phyloP scores from a whole-genome alignment of 1,140 invertebrate species.

The Pantala flavescens region DNA sequence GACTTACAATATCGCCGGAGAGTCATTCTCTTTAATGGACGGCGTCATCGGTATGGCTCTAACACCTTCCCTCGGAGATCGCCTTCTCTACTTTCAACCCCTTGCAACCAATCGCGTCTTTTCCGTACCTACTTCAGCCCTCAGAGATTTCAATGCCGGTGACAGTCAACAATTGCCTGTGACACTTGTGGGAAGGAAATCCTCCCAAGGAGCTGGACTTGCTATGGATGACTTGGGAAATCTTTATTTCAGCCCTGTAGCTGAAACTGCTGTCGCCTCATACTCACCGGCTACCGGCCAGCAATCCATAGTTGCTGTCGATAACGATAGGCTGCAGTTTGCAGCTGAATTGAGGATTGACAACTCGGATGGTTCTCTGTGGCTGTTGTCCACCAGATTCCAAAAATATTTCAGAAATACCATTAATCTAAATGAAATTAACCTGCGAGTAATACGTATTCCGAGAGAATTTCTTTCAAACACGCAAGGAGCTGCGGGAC shows the following conservation, averaged over 20 bases:
- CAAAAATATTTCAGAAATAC: constrained; percentile 62
- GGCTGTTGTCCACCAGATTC: constrained; percentile 58
- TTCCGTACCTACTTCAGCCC: constrained; percentile 56
- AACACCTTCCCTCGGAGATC: constrained; percentile 37
- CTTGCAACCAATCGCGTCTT: constrained; percentile 72
- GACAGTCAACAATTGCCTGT: constrained; percentile 55
- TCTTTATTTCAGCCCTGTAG: constrained; percentile 60
- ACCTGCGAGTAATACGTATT: constrained; percentile 50
- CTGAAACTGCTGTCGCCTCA: constrained; percentile 62
- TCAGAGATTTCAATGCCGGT: constrained; percentile 45
- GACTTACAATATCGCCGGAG: constrained; percentile 44
- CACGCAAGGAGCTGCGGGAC: too few relatives aligned
- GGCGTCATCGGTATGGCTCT: constrained; percentile 67
- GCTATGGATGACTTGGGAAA: constrained; percentile 53
- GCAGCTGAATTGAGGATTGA: constrained; percentile 54
- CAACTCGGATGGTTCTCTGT: constrained; percentile 53
- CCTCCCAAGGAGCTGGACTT: constrained; percentile 65
- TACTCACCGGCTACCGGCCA: constrained; percentile 39
- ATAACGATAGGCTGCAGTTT: constrained; percentile 59
- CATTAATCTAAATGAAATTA: constrained; percentile 44
- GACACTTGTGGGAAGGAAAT: constrained; percentile 63
- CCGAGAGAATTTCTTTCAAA: background rate
- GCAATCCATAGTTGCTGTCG: constrained; percentile 46
- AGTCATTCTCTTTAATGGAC: constrained; percentile 63
- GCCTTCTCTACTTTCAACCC: constrained; percentile 64